Conservation (phyloP, 2,797 vertebrate genomes). For the Sebastes wilsoni region DNA sequence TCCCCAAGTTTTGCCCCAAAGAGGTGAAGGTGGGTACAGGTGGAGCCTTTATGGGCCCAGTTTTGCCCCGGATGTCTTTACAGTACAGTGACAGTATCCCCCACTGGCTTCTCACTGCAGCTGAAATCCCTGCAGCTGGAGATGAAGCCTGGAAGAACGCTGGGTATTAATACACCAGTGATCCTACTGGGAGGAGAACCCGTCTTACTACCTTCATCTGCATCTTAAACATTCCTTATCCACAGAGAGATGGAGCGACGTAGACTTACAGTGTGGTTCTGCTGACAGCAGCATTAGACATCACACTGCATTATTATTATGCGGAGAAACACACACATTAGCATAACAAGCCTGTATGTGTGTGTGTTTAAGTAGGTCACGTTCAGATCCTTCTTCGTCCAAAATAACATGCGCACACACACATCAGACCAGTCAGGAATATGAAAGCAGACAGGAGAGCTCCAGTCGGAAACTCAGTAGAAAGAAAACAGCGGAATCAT, state of each 20-base stretch:
- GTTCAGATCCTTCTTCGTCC: constrained; percentile 43
- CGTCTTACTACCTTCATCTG: constrained; percentile 43
- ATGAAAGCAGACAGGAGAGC: constrained; percentile 54
- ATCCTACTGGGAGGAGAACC: constrained; percentile 59
- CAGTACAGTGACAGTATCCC: neutral
- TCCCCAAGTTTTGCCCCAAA: neutral
- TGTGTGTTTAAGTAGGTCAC: constrained; percentile 68
- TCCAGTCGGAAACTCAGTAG: constrained; percentile 13
- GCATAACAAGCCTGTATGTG: constrained; percentile 56
- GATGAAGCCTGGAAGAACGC: constrained; percentile 12
- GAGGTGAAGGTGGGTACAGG: neutral
- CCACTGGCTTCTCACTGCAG: constrained; percentile 26
- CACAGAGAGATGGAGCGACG: constrained; percentile 24
- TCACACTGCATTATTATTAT: constrained; percentile 68
- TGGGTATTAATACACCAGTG: constrained; percentile 53
- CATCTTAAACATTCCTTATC: constrained; percentile 55
- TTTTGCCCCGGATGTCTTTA: neutral
- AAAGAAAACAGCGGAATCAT: neutral
- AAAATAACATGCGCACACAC: constrained; percentile 19
- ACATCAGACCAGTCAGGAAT: constrained; percentile 45
- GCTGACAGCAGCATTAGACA: constrained; percentile 68
- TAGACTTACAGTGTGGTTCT: constrained; percentile 20
- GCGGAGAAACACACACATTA: constrained; percentile 65
- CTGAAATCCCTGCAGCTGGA: constrained; percentile 17
- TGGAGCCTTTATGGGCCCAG: neutral